Base-by-base conservation (phyloP, 2,888 invertebrate species). In the Schrankia costaestrigalis region DNA sequence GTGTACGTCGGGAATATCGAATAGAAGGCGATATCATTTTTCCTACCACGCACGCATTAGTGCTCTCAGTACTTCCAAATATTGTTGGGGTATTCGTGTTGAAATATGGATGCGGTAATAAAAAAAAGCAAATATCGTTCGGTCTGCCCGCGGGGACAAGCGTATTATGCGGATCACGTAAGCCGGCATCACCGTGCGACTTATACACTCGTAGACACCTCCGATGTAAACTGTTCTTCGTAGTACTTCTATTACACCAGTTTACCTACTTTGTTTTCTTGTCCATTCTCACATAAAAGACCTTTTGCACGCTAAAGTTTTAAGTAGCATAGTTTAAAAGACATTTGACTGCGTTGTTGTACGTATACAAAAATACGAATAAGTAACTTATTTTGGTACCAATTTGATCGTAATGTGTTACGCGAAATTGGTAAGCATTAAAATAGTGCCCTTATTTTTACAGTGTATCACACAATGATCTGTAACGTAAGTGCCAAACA, bases 41-140 rank as follows among this genome's bases (percentile, higher is more conserved):
- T 84, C 79, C 54, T 48, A 40, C 70, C 78, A 82, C 81, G 81
- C 79, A 66, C 79, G 71, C 74, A 79, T 82, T 83, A 81, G 77
- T 71, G 72, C 64, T 71, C 66, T 63, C 69, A 70, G 68, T 74
- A 69, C 73, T 74, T 66, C 78, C 74, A 77, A 80, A 81, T 82
- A 79, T 78, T 79, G 77, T 78, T 76, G 72, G 50, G 65, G 66
- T 71, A 64, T 73, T 75, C 71, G 72, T 78, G 77, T 78, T 82
- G 80, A 81, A 82, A 83, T 84, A 84, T 83, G 79, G 76, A 82
- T 82, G 78, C 54, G 75, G 72, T 75, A 75, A 79, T 78, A 82
- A 82, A 80, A 77, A 76, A 83, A 78, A 76, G 74, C 77, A 80
- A 80, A 83, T 78, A 83, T 71, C 59, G 65, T 56, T 59, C 59